These are phyloP conservation scores for Alligator sinensis DNA, from an alignment of 2,113 vertebrate genomes.

Conservation along the genomic window DNA sequence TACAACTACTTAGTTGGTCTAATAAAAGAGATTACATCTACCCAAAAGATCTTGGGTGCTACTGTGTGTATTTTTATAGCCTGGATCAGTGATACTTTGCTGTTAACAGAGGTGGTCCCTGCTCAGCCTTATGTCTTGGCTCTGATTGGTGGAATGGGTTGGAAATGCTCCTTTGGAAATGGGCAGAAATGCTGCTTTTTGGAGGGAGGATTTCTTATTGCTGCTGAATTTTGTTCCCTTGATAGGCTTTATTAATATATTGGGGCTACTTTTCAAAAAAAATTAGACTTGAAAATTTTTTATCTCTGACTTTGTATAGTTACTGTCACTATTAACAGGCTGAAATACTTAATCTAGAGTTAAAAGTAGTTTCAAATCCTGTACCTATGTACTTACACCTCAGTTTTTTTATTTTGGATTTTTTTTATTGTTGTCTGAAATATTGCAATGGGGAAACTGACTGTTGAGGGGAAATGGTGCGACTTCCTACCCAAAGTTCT, in stretches of 20 bases:
- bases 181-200: accelerated
- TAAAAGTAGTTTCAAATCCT: background rate
- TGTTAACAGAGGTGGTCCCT: too few species aligned
- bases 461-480: background rate
- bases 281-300: background rate
- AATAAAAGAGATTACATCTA: too few species aligned
- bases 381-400: background rate
- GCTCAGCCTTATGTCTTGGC: too few species aligned
- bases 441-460: accelerated
- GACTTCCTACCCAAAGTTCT: background rate
- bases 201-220: background rate
- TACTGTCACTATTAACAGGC: accelerated
- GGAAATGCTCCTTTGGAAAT: too few species aligned
- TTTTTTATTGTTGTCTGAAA: background rate
- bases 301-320: background rate
- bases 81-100: background rate
- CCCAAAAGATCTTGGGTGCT: background rate
- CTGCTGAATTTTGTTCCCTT: background rate
- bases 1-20: too few species aligned
- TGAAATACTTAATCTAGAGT: background rate
- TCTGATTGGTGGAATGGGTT: accelerated
- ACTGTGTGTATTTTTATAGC: background rate
- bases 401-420: background rate
- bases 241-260: background rate
- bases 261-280: accelerated